These are phyloP conservation scores for Hylia prasina DNA, from an alignment of 2,113 vertebrate genomes.

Conservation along the genomic window DNA sequence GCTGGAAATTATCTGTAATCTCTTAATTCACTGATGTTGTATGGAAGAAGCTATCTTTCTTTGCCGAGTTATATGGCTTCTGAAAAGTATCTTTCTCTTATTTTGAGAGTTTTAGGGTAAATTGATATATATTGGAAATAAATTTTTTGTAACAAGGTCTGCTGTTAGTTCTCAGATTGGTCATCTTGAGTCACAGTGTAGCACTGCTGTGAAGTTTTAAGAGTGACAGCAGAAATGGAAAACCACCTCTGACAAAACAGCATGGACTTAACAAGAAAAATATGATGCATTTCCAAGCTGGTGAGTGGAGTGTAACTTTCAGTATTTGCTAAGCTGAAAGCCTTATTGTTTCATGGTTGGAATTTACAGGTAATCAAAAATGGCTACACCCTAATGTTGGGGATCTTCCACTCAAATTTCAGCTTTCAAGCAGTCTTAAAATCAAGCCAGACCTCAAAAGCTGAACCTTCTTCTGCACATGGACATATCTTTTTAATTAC, in stretches of 20 bases:
- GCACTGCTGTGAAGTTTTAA: background rate
- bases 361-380: constrained; percentile 51
- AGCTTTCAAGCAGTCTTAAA: constrained; percentile 28
- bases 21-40: background rate
- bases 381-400: background rate
- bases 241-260: background rate
- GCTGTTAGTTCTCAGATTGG: background rate
- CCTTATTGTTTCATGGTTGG: constrained; percentile 25
- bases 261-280: constrained; percentile 5
- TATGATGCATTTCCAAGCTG: background rate
- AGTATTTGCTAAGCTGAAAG: constrained; percentile 32
- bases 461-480: background rate
- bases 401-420: constrained; percentile 45
- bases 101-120: background rate
- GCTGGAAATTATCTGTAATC: background rate
- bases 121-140: background rate
- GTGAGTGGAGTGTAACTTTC: constrained; percentile 22
- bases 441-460: constrained; percentile 8
- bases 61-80: background rate
- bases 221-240: background rate
- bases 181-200: background rate
- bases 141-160: background rate
- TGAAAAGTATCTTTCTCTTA: background rate
- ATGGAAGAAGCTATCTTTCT: background rate
- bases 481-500: constrained; percentile 19